Evolutionary conservation across 30 jellyfish, hydroid and myxozoan genomes (phyloP), one percentile per base, ranked within the genome.

Genomic region (Pelagia noctiluca): DNA sequence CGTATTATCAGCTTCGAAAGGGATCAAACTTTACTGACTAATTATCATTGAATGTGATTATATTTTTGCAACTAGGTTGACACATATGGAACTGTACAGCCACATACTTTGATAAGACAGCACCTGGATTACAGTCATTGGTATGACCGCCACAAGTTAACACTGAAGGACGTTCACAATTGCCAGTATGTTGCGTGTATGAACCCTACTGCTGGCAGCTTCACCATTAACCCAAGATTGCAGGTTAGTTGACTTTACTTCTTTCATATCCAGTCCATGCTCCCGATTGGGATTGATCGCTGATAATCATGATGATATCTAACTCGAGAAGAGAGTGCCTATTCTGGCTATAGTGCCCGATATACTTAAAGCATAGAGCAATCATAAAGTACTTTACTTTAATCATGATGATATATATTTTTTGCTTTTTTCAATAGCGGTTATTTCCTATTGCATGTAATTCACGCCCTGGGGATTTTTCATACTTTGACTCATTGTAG

Each of bases 171-270:
- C 73, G 92, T 94, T 36, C 99, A 94, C 69, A 94, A 94, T 71
- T 94, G 99, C 57, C 99, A 94, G 70, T 94, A 94, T 50, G 99
- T 94, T 11, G 86, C 99, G 5, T 94, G 99, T 82, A 94, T 94
- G 99, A 94, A 94, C 60, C 99, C 99, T 12, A 94, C 99, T 0
- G 97, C 99, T 82, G 99, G 99, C 22, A 88, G 97, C 81, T 94
- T 94, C 73, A 94, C 99, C 21, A 94, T 94, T 60, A 94, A 94
- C 74, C 91, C 99, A 8, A 89, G 99, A 7, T 70, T 94, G 65
- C 99, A 94, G 95, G 99, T 94, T 2, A 35, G 1, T 57, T 8
- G 32, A 32, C 48, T 21, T 52, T 32, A 16, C 23, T 50, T n/a
- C 23, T 30, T 21, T 47, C 1, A 0, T 53, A 29, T 2, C 16